These are phyloP conservation scores for Pseudanteris insignis DNA, from an alignment of 2,888 invertebrate genomes.

Conservation along the genomic window DNA sequence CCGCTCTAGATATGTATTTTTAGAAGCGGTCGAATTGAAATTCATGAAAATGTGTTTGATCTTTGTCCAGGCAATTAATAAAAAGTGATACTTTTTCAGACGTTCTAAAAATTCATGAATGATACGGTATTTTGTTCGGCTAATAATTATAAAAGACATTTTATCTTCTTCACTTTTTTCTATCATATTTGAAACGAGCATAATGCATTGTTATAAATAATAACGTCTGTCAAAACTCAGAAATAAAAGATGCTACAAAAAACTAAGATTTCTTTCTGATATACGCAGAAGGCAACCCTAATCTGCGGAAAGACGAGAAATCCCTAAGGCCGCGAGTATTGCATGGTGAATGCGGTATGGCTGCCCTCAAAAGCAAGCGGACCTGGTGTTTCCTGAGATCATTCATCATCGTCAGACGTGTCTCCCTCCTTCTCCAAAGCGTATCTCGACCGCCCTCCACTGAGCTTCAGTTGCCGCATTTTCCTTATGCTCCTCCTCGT, in stretches of 20 bases:
- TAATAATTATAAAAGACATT: slow-evolving; percentile 25
- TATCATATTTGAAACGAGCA: slow-evolving; percentile 12
- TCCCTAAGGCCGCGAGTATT: slow-evolving; percentile 40
- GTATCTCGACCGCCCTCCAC: slow-evolving; percentile 45
- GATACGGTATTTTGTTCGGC: slow-evolving; percentile 13
- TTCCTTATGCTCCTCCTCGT: slow-evolving; percentile 56
- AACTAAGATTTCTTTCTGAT: slow-evolving; percentile 36
- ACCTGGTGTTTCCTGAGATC: slow-evolving; percentile 62
- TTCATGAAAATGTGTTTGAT: too few species aligned
- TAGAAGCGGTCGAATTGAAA: too few species aligned
- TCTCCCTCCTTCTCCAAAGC: slow-evolving; percentile 55
- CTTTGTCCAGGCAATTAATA: too few species aligned
- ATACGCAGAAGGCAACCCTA: slow-evolving; percentile 37
- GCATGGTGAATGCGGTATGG: slow-evolving; percentile 52
- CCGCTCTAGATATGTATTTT: too few species aligned
- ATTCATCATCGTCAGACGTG: slow-evolving; percentile 66
- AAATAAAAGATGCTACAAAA: slow-evolving; percentile 25
- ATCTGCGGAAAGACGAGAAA: slow-evolving; percentile 46
- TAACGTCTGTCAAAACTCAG: slow-evolving; percentile 27
- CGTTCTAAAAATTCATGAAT: too few species aligned
- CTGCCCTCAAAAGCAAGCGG: slow-evolving; percentile 63
- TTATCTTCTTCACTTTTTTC: slow-evolving; percentile 19
- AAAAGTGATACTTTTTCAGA: too few species aligned
- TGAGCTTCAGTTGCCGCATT: slow-evolving; percentile 49
- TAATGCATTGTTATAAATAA: slow-evolving; percentile 21